Conservation (phyloP, 2,797 vertebrate genomes). For the Crenuchus spilurus region DNA sequence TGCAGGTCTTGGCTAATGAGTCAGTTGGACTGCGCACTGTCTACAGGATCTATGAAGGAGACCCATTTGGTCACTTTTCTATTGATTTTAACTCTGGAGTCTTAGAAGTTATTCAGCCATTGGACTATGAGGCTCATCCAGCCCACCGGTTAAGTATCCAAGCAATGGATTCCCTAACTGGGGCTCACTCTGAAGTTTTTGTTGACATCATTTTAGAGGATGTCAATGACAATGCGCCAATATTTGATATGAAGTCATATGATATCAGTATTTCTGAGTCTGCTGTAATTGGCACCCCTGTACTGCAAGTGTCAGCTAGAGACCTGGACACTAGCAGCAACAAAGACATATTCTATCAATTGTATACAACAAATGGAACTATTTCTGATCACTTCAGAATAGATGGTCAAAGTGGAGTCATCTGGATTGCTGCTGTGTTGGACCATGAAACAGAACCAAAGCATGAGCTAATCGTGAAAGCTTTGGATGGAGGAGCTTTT, state of each 20-base stretch:
- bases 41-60: conserved; percentile 83
- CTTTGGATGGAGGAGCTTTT: conserved; percentile 79
- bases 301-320: conserved; percentile 75
- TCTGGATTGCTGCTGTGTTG: conserved; percentile 72
- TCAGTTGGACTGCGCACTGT: conserved; percentile 82
- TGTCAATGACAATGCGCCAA: conserved; percentile 83
- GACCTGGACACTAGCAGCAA: conserved; percentile 81
- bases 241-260: conserved; percentile 74
- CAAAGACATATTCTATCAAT: conserved; percentile 78
- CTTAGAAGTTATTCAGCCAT: conserved; percentile 73
- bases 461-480: conserved; percentile 76
- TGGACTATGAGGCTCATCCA: conserved; percentile 86
- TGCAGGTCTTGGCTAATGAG: conserved; percentile 81
- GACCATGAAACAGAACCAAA: conserved; percentile 77
- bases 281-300: conserved; percentile 75
- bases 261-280: conserved; percentile 79
- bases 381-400: conserved; percentile 78
- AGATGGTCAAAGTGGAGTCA: conserved; percentile 77
- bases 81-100: conserved; percentile 86
- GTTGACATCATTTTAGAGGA: conserved; percentile 85
- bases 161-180: conserved; percentile 83
- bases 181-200: conserved; percentile 81
- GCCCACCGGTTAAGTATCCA: conserved; percentile 83
- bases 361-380: conserved; percentile 72
- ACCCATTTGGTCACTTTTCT: conserved; percentile 83